Percentiles rank a stretch among this genome's conserved stretches.
phyloP scores from a whole-genome alignment of 1,140 invertebrate genomes.

The Ooceraea biroi region DNA sequence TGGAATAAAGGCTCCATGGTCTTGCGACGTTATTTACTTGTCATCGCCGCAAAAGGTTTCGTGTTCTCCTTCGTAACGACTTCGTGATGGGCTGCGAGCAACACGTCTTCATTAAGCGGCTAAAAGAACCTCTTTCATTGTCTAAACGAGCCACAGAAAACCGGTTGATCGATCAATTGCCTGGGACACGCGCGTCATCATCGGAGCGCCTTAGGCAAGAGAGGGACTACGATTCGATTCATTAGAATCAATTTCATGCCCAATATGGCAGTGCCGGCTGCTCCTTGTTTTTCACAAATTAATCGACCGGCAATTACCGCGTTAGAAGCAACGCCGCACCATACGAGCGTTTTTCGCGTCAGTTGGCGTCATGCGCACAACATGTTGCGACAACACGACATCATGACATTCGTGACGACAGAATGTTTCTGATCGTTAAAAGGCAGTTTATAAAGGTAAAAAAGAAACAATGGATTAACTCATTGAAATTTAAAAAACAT shows the following conservation, averaged over 20 bases:
- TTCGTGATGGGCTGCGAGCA: conserved; percentile 37
- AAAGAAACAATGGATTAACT: background rate
- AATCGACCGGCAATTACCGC: conserved; percentile 79
- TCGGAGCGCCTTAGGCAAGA: conserved; percentile 21
- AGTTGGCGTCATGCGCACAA: conserved; percentile 76
- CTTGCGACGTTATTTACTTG: conserved; percentile 53
- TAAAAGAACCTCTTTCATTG: conserved; percentile 56
- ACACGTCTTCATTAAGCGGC: conserved; percentile 64
- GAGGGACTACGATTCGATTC: conserved; percentile 57
- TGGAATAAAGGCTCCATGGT: conserved; percentile 46
- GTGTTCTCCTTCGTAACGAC: conserved; percentile 53
- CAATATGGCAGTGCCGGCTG: conserved; percentile 72
- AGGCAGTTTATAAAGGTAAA: conserved; percentile 9
- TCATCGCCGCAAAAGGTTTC: conserved; percentile 59
- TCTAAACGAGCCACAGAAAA: conserved; percentile 55
- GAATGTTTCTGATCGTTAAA: conserved; percentile 57
- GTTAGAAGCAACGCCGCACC: conserved; percentile 71
- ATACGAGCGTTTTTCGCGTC: conserved; percentile 75
- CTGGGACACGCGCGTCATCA: conserved; percentile 53
- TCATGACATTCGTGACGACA: conserved; percentile 38
- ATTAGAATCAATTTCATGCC: conserved; percentile 76
- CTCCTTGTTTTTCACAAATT: conserved; percentile 79
- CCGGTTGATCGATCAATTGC: conserved; percentile 69
- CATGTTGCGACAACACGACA: conserved; percentile 67
- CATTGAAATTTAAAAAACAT: conserved; percentile 7